Evolutionary conservation across 2,113 vertebrate species (phyloP).

Genomic region (Petrocephalus microphthalmus): DNA sequence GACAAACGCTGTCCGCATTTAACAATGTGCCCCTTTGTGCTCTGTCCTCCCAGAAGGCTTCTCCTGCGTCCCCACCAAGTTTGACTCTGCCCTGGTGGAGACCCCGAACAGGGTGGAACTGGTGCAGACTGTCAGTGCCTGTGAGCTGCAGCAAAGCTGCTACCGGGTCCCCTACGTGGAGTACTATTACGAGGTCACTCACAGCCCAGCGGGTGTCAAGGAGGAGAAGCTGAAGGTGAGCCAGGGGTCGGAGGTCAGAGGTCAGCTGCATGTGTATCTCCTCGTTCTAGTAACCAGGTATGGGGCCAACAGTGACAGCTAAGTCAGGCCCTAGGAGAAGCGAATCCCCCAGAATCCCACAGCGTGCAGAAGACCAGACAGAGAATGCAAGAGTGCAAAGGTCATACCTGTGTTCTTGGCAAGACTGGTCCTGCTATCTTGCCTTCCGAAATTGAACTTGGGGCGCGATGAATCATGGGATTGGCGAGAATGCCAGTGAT

Average conservation of each 20-base stretch:
- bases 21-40: not conserved
- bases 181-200: slow-evolving; percentile 55
- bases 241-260: not conserved
- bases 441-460: too few relatives aligned
- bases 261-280: not conserved
- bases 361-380: slow-evolving; percentile 42
- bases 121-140: slow-evolving; percentile 48
- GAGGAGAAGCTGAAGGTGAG: slow-evolving; percentile 59
- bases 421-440: too few relatives aligned
- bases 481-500: too few relatives aligned
- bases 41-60: slow-evolving; percentile 53
- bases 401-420: too few relatives aligned
- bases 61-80: slow-evolving; percentile 61
- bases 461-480: too few relatives aligned
- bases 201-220: slow-evolving; percentile 46
- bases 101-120: slow-evolving; percentile 53
- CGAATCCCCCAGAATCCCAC: too few relatives aligned
- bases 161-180: slow-evolving; percentile 55
- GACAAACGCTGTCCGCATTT: not conserved
- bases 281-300: not conserved
- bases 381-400: too few relatives aligned
- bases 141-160: slow-evolving; percentile 60
- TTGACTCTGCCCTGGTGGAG: slow-evolving; percentile 58
- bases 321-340: too few relatives aligned
- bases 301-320: not conserved